Base-by-base conservation (phyloP, 2,113 vertebrate genomes). In the Cephalopholis sonnerati region DNA sequence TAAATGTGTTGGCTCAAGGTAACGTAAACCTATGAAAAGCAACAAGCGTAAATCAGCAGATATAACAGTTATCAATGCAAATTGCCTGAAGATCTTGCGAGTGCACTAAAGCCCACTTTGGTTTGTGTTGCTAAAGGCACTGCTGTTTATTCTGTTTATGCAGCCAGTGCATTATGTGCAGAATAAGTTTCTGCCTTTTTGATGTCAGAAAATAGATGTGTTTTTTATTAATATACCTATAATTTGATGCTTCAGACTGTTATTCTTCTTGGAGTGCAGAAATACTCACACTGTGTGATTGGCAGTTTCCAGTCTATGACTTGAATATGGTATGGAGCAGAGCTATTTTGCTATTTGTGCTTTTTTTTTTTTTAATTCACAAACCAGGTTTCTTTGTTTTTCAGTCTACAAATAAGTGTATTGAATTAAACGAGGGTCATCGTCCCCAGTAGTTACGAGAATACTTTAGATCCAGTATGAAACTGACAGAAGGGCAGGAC, bases 221-320 rank as follows among this genome's bases (percentile, higher is more conserved):
- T 16, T 66, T 58, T 59, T 53, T 48, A 41, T 74, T 32, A 57
- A 6, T 20, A 25, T 24, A 0, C 22, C 5, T 8, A 29, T 68
- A 22, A 68, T 68, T 15, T 61, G 25, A 77, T 54, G 12, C 1
- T 22, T 24, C 7, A 54, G 25, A 18, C 10, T 18, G 25, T 39
- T 73, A 9, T 24, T 74, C n/a, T 48, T 77, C 67, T 59, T 20
- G 11, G 46, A 36, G 54, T 24, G 3, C 58, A 68, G 12, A 77
- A 17, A 58, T n/a, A 32, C 4, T 11, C 6, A 1, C 22, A 25
- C 3, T 58, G 17, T 12, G 50, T 1, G 9, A 36, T 67, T 80
- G 62, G 22, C 18, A n/a, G 32, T 74, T 5, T 62, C 1, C 11
- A 29, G 53, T 44, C 16, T 16, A 62, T 76, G 25, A 25, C 53